Evolutionary conservation across 2,113 vertebrate species (phyloP).

Genomic region (Passer montanus): DNA sequence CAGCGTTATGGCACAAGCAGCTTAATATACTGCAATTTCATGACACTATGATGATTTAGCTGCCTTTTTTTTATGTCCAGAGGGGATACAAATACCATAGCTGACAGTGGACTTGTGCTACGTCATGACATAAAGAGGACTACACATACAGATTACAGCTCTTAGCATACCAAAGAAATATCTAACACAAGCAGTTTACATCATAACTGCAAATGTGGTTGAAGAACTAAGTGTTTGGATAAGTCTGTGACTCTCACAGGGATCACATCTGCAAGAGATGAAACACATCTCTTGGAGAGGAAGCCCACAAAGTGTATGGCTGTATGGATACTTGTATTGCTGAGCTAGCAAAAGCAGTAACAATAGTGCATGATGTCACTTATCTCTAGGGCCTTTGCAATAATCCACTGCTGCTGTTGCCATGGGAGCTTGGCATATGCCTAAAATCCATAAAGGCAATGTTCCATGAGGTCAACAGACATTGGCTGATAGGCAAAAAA

Average conservation of each 20-base stretch:
- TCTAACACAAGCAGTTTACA: background rate
- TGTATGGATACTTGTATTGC: background rate
- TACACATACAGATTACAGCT: background rate
- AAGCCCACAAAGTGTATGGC: background rate
- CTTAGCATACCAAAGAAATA: background rate
- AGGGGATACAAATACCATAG: background rate
- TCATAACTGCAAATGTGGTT: background rate
- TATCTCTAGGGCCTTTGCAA: background rate
- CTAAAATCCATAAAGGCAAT: background rate
- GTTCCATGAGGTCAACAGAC: background rate
- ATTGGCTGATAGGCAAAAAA: background rate
- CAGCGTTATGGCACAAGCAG: background rate
- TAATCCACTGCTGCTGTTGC: background rate
- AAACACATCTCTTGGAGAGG: background rate
- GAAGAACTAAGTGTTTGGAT: background rate
- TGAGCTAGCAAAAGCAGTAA: conserved; percentile 3
- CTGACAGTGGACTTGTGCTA: background rate
- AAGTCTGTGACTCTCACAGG: fast-evolving
- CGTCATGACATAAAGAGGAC: background rate
- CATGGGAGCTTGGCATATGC: background rate
- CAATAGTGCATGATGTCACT: background rate
- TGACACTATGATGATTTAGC: background rate
- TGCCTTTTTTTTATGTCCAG: background rate
- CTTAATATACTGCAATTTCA: background rate
- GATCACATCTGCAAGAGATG: background rate